A percentile compares a stretch with the other conserved stretches of the same genome.
Conservation (phyloP, 2,888 invertebrate genomes). For the Artemia sinica region DNA sequence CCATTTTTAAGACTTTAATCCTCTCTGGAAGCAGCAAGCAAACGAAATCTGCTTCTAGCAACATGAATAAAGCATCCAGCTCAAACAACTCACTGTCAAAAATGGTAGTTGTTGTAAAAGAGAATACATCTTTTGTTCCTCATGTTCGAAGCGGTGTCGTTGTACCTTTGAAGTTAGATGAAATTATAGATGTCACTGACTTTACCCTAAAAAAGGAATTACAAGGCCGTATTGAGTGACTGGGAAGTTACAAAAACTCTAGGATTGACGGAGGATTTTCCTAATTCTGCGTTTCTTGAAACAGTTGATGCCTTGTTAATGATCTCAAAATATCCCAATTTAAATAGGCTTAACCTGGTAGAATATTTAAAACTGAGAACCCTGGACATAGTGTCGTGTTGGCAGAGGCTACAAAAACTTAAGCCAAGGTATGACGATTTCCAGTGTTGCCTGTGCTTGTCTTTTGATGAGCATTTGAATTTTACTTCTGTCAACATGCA, state of each 20-base stretch:
- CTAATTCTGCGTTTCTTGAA: too few relatives aligned
- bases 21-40: neutral
- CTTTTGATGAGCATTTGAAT: too few relatives aligned
- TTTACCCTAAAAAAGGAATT: conserved; percentile 46
- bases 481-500: too few relatives aligned
- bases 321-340: too few relatives aligned
- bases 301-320: too few relatives aligned
- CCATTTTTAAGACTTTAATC: conserved; percentile 16
- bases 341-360: too few relatives aligned
- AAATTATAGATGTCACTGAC: conserved; percentile 50
- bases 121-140: conserved; percentile 44
- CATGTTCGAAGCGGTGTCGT: conserved; percentile 47
- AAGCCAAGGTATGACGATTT: too few relatives aligned
- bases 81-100: conserved; percentile 29
- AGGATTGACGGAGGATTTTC: conserved; percentile 30
- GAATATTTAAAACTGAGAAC: too few relatives aligned
- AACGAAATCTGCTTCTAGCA: neutral
- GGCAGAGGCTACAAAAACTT: too few relatives aligned
- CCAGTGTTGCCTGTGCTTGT: too few relatives aligned
- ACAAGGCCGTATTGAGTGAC: conserved; percentile 49
- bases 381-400: too few relatives aligned
- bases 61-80: neutral
- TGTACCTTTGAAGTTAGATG: conserved; percentile 43
- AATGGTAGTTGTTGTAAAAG: conserved; percentile 43
- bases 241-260: conserved; percentile 50